These are phyloP conservation scores for Leptopilina drosophilae DNA, from an alignment of 2,888 invertebrate genomes.

Conservation along the genomic window DNA sequence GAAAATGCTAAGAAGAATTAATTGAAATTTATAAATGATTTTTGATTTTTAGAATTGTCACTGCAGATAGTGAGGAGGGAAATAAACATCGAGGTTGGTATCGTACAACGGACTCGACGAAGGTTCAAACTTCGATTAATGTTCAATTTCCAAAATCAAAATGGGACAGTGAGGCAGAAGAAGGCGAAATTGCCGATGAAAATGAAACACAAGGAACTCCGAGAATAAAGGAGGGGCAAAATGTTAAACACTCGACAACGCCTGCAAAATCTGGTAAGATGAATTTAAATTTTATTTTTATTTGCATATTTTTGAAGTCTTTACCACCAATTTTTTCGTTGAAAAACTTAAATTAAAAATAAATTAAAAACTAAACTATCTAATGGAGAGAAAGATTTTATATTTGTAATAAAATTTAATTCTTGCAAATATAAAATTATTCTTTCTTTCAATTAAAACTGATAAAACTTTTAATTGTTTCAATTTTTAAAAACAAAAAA, in stretches of 20 bases:
- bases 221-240: neutral
- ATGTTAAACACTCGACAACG: neutral
- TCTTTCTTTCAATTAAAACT: too few relatives aligned
- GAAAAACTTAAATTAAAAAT: too few relatives aligned
- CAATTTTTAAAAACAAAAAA: too few relatives aligned
- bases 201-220: conserved; percentile 12
- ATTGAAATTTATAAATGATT: neutral
- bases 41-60: conserved; percentile 58
- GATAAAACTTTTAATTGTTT: too few relatives aligned
- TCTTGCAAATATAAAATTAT: too few relatives aligned
- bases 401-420: neutral
- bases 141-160: conserved; percentile 70
- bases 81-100: conserved; percentile 69
- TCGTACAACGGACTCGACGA: conserved; percentile 55
- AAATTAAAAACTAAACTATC: too few relatives aligned
- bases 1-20: too few relatives aligned
- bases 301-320: neutral
- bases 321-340: too few relatives aligned
- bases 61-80: conserved; percentile 62
- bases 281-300: neutral
- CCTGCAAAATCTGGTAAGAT: conserved; percentile 4
- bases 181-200: conserved; percentile 45
- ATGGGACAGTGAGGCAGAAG: conserved; percentile 74
- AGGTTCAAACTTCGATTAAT: conserved; percentile 58
- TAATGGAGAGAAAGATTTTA: neutral